Base-by-base conservation (phyloP, 1,140 invertebrate species). In the Drosophila kepulauana region DNA sequence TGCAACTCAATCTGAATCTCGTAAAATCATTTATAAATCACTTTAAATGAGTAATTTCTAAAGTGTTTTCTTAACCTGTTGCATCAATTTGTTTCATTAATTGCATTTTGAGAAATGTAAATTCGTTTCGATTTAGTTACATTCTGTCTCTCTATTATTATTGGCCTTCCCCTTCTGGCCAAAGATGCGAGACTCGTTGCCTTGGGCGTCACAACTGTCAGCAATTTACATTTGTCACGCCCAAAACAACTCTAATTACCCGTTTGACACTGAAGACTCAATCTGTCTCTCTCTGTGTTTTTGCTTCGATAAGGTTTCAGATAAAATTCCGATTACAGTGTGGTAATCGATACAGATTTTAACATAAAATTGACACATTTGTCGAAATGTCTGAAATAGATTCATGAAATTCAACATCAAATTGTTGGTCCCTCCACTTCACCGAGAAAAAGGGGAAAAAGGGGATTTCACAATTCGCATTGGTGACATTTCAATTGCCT, bases 311-410 rank as follows among this genome's bases (percentile, higher is more conserved):
- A 33, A 38, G 41, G 41, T 35, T 54, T 67, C 57, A 52, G 66
- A 49, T 63, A 38, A 38, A 49, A 61, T 11, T 28, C 20, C 43
- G 61, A 67, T 69, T 48, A 46, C 64, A 75, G 38, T 35, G 48
- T 57, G 54, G 80, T 67, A 84, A 84, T 84, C 82, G 74, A 84
- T 84, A 52, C 45, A 77, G 68, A 85, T 75, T 75, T 81, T 73
- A 74, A 59, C 74, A 77, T 65, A 65, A 67, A 84, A 88, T 73
- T 84, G 80, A 84, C 84, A 78, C 84, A 88, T 88, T 87, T 84
- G 85, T 73, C 63, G 76, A 64, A 82, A 64, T 65, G 64, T 70
- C 52, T 10, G 58, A 65, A 86, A 86, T 65, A 67, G 57, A 85
- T 64, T 75, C 13, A 8, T 10, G 62, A 45, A 20, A 8, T 11